Conservation (phyloP, 2,113 vertebrate genomes). For the Nannospalax galili region DNA sequence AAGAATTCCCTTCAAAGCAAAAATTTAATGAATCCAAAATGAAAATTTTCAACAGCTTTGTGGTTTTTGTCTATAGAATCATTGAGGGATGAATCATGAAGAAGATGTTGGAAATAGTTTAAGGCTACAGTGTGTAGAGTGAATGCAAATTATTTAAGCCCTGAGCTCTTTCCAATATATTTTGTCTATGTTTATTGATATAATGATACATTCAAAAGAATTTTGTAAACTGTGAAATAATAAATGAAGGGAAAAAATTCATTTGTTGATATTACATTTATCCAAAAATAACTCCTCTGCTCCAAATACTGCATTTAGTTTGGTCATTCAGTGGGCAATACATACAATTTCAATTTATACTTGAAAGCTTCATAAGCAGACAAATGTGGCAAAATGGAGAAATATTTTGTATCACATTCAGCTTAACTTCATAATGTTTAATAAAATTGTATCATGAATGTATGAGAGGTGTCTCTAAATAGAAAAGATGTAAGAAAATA, state of each 20-base stretch:
- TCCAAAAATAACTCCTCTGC: constrained; percentile 1
- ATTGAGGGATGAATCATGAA: not conserved
- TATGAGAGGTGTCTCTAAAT: not conserved
- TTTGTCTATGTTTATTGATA: constrained; percentile 40
- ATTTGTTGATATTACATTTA: constrained; percentile 34
- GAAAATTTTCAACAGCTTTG: not conserved
- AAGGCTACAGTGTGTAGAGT: not conserved
- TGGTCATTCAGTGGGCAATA: constrained; percentile 11
- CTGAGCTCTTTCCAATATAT: constrained; percentile 7
- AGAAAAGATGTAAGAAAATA: constrained; percentile 1
- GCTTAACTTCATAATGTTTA: constrained; percentile 17
- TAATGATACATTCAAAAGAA: constrained; percentile 58
- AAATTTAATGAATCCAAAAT: constrained; percentile 3
- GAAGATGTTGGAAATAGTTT: not conserved
- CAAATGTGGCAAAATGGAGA: not conserved
- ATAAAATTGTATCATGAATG: not conserved
- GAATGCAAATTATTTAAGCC: constrained; percentile 4
- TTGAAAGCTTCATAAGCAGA: constrained; percentile 24
- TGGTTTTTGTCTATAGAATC: not conserved
- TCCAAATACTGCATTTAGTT: constrained; percentile 30
- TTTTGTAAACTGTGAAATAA: constrained; percentile 55
- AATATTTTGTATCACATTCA: not conserved
- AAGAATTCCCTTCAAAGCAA: not conserved
- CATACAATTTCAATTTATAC: constrained; percentile 62
- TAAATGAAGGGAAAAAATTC: constrained; percentile 37